Evolutionary conservation across 2,113 vertebrate genomes (phyloP), one percentile per base, ranked within the genome.

Genomic region (Irena cyanogastra): DNA sequence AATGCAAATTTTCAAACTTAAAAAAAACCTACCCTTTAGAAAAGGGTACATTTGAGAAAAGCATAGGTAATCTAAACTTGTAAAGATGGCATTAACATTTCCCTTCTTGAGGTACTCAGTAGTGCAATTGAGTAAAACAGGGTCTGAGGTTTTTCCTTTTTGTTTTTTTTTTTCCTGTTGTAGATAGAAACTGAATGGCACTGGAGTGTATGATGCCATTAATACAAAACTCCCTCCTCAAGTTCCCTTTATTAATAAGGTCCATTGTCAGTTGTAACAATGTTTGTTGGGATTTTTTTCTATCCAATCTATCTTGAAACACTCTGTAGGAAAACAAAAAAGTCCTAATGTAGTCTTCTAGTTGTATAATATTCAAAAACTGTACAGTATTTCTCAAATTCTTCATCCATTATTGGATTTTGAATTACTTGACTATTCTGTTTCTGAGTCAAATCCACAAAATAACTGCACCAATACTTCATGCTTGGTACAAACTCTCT

Each of bases 391-490:
- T 94, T 93, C 93, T 96, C 65, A 94, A 70, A 71, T 94, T 95
- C 93, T 89, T 96, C 85, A 83, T 95, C 95, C 94, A 5, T 96
- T 97, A 84, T 96, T 97, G 97, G 96, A 98, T 97, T 97, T 96
- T 97, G 61, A 96, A 96, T 97, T 98, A 98, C 98, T 98, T 98
- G 97, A 98, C 94, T 91, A 69, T 97, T 97, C 65, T 97, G 88
- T 97, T 97, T 79, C 61, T 97, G 95, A 96, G 96, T 96, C 95
- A 95, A 64, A 96, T 85, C 56, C 66, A 90, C 87, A 96, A 83
- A 95, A 60, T 66, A 96, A 95, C 95, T 95, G 96, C 93, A 95
- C 96, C 90, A 31, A 27, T 95, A 76, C 92, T 95, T 92, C 87
- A 69, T 93, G 83, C 84, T 92, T 90, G 84, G 89, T 97, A 96